Conservation (phyloP, 2,888 invertebrate genomes). For the Merodon equestris region DNA sequence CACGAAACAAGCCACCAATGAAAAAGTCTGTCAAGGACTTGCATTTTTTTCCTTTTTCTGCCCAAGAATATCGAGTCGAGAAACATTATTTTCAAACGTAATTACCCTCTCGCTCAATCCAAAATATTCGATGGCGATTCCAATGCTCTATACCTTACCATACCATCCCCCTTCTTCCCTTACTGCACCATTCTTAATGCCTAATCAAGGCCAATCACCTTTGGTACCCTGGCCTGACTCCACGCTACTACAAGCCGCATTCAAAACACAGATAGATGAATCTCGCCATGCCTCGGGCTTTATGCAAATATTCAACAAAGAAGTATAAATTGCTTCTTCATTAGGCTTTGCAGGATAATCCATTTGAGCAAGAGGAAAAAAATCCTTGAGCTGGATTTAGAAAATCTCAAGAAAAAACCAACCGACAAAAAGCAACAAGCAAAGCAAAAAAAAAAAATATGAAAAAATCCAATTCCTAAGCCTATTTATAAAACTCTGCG, state of each 20-base stretch:
- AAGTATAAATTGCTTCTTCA: slow-evolving; percentile 63
- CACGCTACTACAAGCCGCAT: slow-evolving; percentile 25
- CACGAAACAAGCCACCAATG: too few species aligned
- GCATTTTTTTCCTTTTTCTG: too few species aligned
- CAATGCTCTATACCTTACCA: too few species aligned
- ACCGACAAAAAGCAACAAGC: slow-evolving; percentile 9
- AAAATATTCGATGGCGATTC: too few species aligned
- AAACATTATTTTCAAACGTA: too few species aligned
- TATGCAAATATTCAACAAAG: slow-evolving; percentile 60
- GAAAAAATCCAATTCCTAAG: slow-evolving; percentile 44
- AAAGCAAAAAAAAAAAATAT: slow-evolving; percentile 18
- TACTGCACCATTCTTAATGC: too few species aligned
- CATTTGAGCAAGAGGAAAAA: slow-evolving; percentile 41
- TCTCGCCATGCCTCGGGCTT: not conserved
- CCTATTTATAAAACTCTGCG: slow-evolving; percentile 55
- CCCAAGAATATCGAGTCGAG: too few species aligned
- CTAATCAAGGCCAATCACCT: too few species aligned
- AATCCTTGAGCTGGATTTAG: slow-evolving; percentile 62
- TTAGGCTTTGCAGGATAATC: slow-evolving; percentile 67
- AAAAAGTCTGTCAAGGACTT: too few species aligned
- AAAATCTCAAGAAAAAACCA: slow-evolving; percentile 36
- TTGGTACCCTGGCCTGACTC: not conserved
- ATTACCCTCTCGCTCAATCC: too few species aligned
- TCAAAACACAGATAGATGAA: too few species aligned
- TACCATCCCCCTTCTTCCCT: too few species aligned